Percentiles rank a stretch among this genome's conserved stretches.
These are phyloP conservation scores for Tetragnatha versicolor DNA, from an alignment of 1,140 invertebrate species.

Conservation along the genomic window DNA sequence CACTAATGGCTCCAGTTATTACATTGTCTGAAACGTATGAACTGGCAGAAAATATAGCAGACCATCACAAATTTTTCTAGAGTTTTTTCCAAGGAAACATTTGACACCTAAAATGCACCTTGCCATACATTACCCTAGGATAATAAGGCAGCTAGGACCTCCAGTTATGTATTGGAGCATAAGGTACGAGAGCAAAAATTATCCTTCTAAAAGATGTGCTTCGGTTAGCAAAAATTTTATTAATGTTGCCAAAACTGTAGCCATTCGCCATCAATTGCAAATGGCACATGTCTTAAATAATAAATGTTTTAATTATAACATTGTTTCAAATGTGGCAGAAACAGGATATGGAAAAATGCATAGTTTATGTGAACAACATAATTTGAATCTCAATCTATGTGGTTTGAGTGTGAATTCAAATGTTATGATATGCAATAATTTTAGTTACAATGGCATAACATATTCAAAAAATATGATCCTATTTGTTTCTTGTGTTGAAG, in stretches of 20 bases:
- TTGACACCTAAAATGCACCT: neutral
- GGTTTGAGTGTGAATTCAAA: neutral
- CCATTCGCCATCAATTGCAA: neutral
- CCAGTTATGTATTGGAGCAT: neutral
- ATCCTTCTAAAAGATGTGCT: neutral
- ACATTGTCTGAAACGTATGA: too few species aligned
- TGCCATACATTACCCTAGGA: neutral
- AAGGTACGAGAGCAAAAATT: conserved; percentile 3
- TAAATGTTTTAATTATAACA: neutral
- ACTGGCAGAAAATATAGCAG: too few species aligned
- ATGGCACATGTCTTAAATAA: neutral
- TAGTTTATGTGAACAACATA: neutral
- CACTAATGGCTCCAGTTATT: too few species aligned
- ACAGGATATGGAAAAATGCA: neutral
- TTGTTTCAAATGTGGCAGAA: neutral
- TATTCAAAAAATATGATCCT: conserved; percentile 9
- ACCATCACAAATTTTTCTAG: too few species aligned
- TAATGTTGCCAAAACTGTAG: conserved; percentile 10
- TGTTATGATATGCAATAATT: neutral
- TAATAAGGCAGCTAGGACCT: conserved; percentile 11
- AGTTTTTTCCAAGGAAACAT: too few species aligned
- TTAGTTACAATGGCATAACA: neutral
- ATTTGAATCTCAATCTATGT: too few species aligned
- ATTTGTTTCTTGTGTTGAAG: conserved; percentile 1
- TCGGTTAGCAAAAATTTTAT: neutral